Base-by-base conservation (phyloP, 2,113 vertebrate genomes). In the Thymallus thymallus region DNA sequence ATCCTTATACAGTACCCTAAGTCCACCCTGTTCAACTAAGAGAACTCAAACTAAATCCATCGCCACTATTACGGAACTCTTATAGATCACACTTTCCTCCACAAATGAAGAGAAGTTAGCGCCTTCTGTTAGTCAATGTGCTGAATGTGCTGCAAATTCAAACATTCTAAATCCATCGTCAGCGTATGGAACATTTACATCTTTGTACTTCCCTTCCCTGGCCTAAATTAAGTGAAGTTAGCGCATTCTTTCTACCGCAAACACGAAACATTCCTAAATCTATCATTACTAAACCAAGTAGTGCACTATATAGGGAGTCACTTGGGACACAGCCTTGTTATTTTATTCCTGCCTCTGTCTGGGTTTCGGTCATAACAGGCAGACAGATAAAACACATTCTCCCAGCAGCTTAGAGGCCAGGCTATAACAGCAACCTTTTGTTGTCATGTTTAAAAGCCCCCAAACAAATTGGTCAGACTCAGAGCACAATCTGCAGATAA, bases 401-500 rank as follows among this genome's bases (percentile, higher is more conserved):
- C 90, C 87, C 81, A 85, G 85, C 23, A 78, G 85, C 79, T 91
- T 78, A 88, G 32, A n/a, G 68, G 45, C n/a, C n/a, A 74, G 48
- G 69, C 79, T 84, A 84, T 86, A 81, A 86, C 76, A 71, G 61
- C 72, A 85, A 23, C 20, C 78, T 84, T 88, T 88, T 86, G 77
- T 84, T 83, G 77, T 72, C 65, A 75, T 60, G 58, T 78, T 84
- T 76, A 65, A 85, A 88, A 93, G 85, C 68, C 81, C 78, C 76
- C 72, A 79, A 86, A 89, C 87, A 80, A 92, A 92, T 88, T 73
- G 75, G 76, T 76, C 74, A 29, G 56, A 84, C 86, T 83, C n/a
- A n/a, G n/a, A n/a, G n/a, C n/a, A n/a, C n/a, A n/a, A n/a, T n/a
- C 88, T 88, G 83, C 83, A 78, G 88, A 90, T 88, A 84, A 90